Evolutionary conservation across 2,888 invertebrate genomes (phyloP), one percentile per base, ranked within the genome.

Genomic region (Diplazon laetatorius): DNA sequence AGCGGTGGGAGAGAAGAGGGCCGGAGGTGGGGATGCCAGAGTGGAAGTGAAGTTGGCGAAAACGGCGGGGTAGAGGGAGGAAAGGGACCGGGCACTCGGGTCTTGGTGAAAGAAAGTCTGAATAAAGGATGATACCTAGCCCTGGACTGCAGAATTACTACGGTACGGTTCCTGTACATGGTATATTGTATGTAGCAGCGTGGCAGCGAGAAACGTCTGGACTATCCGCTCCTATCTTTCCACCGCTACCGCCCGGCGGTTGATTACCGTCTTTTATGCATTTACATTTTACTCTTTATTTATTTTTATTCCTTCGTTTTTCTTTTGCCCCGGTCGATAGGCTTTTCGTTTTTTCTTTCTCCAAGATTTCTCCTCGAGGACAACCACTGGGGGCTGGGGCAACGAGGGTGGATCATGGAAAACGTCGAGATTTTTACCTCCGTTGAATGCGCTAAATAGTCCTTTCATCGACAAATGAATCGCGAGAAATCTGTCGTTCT

Each of bases 61-160:
- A 59, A 63, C n/a, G n/a, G n/a, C n/a, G n/a, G n/a, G n/a, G n/a
- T n/a, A 55, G 42, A 60, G 62, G 50, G 48, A 60, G 71, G 62
- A 65, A 63, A 57, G 46, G 65, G 48, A 78, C 63, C 75, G 71
- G 69, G 62, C 44, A 48, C 74, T 55, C 66, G 30, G 79, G 75
- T 71, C 65, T 65, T 59, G 68, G 63, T 85, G 84, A 86, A 85
- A 83, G 86, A 84, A 81, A 81, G 82, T 81, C 79, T 82, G 85
- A 85, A 85, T 83, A 84, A 85, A 84, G 85, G 83, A 85, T 85
- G 85, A 82, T 83, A 82, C 83, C 83, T 82, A 83, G 78, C 82
- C n/a, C 78, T 78, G 71, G 62, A 78, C 76, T 79, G 78, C 78
- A 72, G 71, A 52, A 68, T 18, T 68, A 50, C 66, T 62, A 69